These are phyloP conservation scores for Laodelphax striatellus DNA, from an alignment of 1,140 invertebrate species.

Conservation along the genomic window DNA sequence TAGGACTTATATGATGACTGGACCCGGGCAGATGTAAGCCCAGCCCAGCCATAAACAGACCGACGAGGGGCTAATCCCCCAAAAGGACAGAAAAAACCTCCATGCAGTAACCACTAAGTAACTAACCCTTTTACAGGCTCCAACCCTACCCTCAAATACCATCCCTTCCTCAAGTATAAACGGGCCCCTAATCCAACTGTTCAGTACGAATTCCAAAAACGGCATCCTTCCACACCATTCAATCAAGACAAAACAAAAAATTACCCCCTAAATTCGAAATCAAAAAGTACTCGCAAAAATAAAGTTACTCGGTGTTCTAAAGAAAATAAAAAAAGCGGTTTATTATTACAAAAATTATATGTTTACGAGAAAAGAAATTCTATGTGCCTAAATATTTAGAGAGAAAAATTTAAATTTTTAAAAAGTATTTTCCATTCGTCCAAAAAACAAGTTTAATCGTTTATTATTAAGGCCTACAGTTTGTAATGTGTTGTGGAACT, in stretches of 20 bases:
- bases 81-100: slow-evolving; percentile 9
- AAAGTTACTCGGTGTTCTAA: slow-evolving; percentile 17
- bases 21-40: slow-evolving; percentile 9
- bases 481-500: slow-evolving; percentile 2
- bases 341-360: slow-evolving; percentile 12
- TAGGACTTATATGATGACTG: slow-evolving; percentile 7
- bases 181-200: slow-evolving; percentile 17
- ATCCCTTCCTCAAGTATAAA: slow-evolving; percentile 15
- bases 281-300: slow-evolving; percentile 11
- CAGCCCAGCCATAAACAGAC: slow-evolving; percentile 1
- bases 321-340: not conserved
- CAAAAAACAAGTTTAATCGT: slow-evolving; percentile 12
- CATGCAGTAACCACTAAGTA: slow-evolving; percentile 16
- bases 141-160: slow-evolving; percentile 16
- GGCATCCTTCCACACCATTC: slow-evolving; percentile 15
- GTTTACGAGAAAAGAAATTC: slow-evolving; percentile 10
- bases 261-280: slow-evolving; percentile 16
- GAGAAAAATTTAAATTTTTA: slow-evolving; percentile 8
- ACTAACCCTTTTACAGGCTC: slow-evolving; percentile 13
- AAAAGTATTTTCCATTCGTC: slow-evolving; percentile 16
- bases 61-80: slow-evolving; percentile 10
- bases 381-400: slow-evolving; percentile 17
- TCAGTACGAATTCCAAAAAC: slow-evolving; percentile 14
- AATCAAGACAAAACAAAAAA: slow-evolving; percentile 14
- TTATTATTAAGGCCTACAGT: slow-evolving; percentile 16